Percentiles rank a stretch among this genome's conserved stretches.
phyloP scores from a whole-genome alignment of 2,797 vertebrate species.

The Eulemur coronatus region DNA sequence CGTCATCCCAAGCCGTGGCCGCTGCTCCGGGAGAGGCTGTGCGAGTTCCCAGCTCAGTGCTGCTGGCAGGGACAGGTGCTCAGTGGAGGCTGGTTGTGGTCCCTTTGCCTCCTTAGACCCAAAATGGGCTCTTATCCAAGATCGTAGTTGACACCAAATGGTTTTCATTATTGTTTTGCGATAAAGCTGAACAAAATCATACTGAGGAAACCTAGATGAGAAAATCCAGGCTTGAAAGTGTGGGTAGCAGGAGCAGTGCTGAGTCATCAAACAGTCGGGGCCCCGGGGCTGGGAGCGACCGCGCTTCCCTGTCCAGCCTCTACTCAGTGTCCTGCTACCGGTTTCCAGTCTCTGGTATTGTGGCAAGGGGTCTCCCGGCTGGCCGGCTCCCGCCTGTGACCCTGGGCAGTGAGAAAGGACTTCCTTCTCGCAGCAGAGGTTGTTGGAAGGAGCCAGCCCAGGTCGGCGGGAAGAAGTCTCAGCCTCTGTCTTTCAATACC shows the following conservation, averaged over 20 bases:
- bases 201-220: neutral
- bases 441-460: neutral
- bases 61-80: neutral
- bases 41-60: neutral
- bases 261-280: neutral
- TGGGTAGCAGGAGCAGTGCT: neutral
- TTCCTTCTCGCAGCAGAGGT: neutral
- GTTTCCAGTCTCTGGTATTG: accelerated
- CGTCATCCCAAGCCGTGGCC: neutral
- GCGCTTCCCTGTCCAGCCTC: accelerated
- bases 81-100: accelerated
- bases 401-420: neutral
- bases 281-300: neutral
- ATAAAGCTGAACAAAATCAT: constrained; percentile 28
- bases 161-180: constrained; percentile 40
- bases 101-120: neutral
- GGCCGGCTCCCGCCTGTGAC: neutral
- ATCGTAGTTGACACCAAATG: neutral
- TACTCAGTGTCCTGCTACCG: accelerated
- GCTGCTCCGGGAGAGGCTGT: accelerated
- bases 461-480: neutral
- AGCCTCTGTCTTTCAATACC: neutral
- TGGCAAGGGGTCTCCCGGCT: neutral
- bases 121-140: neutral
- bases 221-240: neutral